A percentile compares a stretch with the other conserved stretches of the same genome.
These are phyloP conservation scores for Orientallactaga sibirica DNA, from an alignment of 2,797 vertebrate species.

Conservation along the genomic window DNA sequence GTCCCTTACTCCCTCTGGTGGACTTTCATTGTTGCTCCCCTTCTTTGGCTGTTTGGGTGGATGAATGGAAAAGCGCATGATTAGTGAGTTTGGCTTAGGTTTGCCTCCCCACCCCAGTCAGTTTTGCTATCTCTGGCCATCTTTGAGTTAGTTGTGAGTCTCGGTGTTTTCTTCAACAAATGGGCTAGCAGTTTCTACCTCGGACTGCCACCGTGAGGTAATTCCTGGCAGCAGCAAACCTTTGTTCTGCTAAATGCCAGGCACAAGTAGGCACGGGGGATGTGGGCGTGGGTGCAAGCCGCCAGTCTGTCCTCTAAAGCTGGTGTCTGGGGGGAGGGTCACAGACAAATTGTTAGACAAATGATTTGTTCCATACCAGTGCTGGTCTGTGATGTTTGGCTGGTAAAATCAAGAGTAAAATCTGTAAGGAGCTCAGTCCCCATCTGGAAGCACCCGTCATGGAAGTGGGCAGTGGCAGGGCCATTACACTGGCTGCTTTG, in stretches of 20 bases:
- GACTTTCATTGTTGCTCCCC: not conserved
- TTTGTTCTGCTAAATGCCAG: constrained; percentile 16
- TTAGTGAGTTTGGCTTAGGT: not conserved
- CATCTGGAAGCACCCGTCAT: not conserved
- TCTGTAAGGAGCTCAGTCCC: not conserved
- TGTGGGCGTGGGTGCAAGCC: not conserved
- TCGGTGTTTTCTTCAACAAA: not conserved
- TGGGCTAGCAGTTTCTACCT: not conserved
- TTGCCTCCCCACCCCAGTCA: not conserved
- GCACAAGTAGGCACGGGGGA: not conserved
- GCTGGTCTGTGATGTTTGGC: not conserved
- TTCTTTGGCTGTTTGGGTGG: not conserved
- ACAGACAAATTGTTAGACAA: not conserved
- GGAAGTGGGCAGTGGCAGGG: not conserved
- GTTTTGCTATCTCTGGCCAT: not conserved
- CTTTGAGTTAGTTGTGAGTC: not conserved
- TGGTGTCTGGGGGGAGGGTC: not conserved
- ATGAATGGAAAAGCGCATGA: not conserved
- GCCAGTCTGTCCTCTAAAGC: not conserved
- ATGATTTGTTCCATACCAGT: not conserved
- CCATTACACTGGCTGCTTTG: not conserved
- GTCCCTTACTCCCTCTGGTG: not conserved
- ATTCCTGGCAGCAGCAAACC: constrained; percentile 4
- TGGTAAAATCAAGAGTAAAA: constrained; percentile 27
- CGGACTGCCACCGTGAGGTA: not conserved